Conservation (phyloP, 1,140 invertebrate species). For the Dufourea novaeangliae region DNA sequence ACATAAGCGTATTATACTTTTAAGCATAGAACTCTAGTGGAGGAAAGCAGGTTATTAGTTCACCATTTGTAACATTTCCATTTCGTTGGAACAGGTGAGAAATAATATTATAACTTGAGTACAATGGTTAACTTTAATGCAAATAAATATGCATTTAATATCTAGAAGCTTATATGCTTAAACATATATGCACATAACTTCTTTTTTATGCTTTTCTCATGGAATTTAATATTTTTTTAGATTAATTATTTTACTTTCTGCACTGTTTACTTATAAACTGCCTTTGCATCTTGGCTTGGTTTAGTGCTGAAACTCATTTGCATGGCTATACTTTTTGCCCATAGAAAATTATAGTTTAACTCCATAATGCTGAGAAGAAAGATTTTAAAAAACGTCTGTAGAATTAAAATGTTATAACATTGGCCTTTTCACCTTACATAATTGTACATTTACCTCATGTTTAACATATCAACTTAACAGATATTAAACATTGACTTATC, state of each 20-base stretch:
- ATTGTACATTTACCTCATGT: not conserved
- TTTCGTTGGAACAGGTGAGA: slow-evolving; percentile 55
- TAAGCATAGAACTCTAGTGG: slow-evolving; percentile 24
- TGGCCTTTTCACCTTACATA: not conserved
- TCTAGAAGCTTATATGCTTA: not conserved
- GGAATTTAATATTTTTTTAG: not conserved
- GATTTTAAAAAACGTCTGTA: not conserved
- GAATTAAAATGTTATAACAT: not conserved
- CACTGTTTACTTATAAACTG: not conserved
- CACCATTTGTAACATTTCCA: slow-evolving; percentile 17
- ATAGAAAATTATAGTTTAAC: not conserved
- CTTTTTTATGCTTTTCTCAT: not conserved
- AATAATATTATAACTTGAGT: slow-evolving; percentile 12
- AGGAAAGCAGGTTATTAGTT: slow-evolving; percentile 29
- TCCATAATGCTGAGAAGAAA: not conserved
- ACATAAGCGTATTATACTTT: slow-evolving; percentile 49
- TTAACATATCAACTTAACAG: not conserved
- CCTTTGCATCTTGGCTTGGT: not conserved
- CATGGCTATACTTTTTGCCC: not conserved
- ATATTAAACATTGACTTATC: not conserved
- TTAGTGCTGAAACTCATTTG: not conserved
- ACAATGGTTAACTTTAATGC: not conserved
- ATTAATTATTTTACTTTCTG: not conserved
- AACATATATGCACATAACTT: not conserved
- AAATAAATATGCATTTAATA: not conserved